Conservation (phyloP, 2,888 invertebrate species). For the Eustalomyia histrio region DNA sequence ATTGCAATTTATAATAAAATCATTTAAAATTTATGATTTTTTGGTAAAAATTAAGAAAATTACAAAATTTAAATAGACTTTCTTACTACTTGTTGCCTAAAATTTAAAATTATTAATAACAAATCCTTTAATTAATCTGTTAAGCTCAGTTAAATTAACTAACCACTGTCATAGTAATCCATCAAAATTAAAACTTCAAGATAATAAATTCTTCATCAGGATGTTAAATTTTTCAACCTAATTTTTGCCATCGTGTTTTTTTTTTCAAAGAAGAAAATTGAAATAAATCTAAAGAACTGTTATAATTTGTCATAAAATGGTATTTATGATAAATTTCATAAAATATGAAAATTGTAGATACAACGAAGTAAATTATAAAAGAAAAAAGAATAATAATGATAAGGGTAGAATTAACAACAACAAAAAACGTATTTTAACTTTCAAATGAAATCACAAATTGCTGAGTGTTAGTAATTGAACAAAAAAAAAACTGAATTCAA, state of each 20-base stretch:
- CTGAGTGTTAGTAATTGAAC: neutral
- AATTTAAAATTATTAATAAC: neutral
- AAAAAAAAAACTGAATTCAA: neutral
- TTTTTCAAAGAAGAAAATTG: neutral
- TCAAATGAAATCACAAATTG: neutral
- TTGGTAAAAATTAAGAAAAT: too few species aligned
- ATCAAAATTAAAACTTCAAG: neutral
- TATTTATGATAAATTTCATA: slow-evolving; percentile 43
- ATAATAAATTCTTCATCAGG: neutral
- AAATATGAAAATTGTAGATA: slow-evolving; percentile 14
- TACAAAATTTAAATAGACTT: too few species aligned
- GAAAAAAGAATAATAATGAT: slow-evolving; percentile 25
- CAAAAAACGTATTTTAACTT: neutral
- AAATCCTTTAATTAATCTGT: neutral
- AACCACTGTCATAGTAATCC: neutral
- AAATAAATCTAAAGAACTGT: slow-evolving; percentile 4
- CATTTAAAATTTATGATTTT: too few species aligned
- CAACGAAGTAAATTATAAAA: slow-evolving; percentile 19
- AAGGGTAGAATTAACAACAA: slow-evolving; percentile 21
- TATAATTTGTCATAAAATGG: slow-evolving; percentile 54
- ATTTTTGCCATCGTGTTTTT: neutral
- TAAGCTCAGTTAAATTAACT: neutral
- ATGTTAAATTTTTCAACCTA: neutral
- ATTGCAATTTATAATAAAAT: too few species aligned
- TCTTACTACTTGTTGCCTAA: neutral